These are phyloP conservation scores for Pachyramphus minor DNA, from an alignment of 2,113 vertebrate genomes.

Conservation along the genomic window DNA sequence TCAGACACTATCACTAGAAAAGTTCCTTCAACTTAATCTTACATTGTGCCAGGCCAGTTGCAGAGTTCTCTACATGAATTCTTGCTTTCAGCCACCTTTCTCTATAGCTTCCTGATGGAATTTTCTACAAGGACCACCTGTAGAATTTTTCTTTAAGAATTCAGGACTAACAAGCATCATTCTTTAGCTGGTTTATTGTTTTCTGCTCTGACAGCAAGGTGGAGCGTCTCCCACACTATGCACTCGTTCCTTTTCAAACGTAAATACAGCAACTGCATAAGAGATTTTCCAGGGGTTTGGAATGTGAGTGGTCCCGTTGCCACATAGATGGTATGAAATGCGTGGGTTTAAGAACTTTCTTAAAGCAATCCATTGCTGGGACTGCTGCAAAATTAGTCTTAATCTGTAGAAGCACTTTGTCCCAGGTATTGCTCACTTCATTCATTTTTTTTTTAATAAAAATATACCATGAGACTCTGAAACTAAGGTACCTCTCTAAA, in stretches of 20 bases:
- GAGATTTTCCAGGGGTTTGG: not conserved
- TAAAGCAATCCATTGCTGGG: not conserved
- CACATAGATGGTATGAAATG: not conserved
- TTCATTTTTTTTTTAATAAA: not conserved
- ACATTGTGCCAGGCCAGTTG: not conserved
- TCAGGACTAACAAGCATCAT: not conserved
- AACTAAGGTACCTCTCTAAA: not conserved
- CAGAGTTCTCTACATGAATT: not conserved
- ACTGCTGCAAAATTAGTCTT: not conserved
- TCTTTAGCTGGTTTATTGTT: not conserved
- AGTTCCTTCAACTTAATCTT: not conserved
- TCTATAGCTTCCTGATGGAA: not conserved
- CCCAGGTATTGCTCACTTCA: not conserved
- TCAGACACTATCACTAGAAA: not conserved
- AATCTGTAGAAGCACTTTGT: not conserved
- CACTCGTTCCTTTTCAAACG: not conserved
- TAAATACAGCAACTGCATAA: not conserved
- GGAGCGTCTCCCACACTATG: not conserved
- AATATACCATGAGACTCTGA: not conserved
- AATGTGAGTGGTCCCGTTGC: not conserved
- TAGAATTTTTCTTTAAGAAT: not conserved
- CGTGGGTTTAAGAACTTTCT: not conserved
- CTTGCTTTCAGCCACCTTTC: not conserved
- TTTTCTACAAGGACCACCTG: not conserved
- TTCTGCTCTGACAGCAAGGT: not conserved